These are phyloP conservation scores for Fukomys damarensis DNA, from an alignment of 2,113 vertebrate genomes.

Conservation along the genomic window DNA sequence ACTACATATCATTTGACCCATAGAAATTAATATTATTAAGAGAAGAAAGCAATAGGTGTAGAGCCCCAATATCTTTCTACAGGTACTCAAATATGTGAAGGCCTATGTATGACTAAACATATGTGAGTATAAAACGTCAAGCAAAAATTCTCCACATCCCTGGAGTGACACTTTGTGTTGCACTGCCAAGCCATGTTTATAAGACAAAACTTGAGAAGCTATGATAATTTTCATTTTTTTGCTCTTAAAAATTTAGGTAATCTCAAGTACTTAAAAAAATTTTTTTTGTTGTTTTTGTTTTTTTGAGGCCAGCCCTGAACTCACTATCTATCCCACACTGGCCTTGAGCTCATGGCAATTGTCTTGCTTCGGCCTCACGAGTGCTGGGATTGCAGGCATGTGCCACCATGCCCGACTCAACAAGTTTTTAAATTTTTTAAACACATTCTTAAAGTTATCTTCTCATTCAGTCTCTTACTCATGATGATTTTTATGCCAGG, in stretches of 20 bases:
- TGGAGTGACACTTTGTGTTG: neutral
- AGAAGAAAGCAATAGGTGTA: neutral
- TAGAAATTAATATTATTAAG: neutral
- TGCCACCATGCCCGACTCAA: too few relatives aligned
- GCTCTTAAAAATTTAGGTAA: constrained; percentile 1
- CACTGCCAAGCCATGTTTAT: neutral
- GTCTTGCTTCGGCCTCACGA: too few relatives aligned
- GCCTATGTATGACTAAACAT: neutral
- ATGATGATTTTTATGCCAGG: neutral
- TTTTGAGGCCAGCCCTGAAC: too few relatives aligned
- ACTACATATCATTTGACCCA: neutral
- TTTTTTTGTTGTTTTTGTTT: neutral
- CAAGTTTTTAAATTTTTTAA: neutral
- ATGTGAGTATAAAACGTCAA: neutral
- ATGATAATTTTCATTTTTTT: neutral
- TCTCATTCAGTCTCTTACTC: neutral
- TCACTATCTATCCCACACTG: too few relatives aligned
- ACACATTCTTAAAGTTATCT: neutral
- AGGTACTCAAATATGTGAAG: neutral
- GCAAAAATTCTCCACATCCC: neutral
- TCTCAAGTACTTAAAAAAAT: neutral
- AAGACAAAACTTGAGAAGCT: neutral
- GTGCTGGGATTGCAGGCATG: too few relatives aligned
- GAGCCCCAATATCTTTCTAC: neutral
- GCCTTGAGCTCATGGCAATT: too few relatives aligned